Percentiles rank a stretch among this genome's conserved stretches.
Evolutionary conservation across 2,888 invertebrate species (phyloP).

Genomic region (Lycophotia porphyrea): DNA sequence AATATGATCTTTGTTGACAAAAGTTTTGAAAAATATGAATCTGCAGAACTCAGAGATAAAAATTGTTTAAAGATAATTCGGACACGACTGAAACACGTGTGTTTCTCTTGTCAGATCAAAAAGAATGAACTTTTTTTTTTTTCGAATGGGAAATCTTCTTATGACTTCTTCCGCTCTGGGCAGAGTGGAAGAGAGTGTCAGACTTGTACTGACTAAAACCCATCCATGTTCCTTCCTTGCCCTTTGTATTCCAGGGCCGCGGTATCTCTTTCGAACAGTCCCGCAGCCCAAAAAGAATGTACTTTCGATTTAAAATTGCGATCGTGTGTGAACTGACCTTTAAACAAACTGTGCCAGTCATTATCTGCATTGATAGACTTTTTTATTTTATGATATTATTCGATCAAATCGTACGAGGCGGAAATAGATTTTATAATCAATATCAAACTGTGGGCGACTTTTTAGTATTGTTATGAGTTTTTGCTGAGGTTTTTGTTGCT

Average conservation of each 20-base stretch:
- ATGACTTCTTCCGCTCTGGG: no score
- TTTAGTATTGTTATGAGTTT: conserved; percentile 38
- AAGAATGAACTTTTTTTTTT: no score
- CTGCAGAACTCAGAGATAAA: background rate
- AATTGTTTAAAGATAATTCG: background rate
- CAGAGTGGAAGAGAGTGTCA: no score
- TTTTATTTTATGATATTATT: conserved; percentile 34
- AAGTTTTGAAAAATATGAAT: background rate
- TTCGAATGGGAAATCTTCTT: no score
- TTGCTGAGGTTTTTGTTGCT: conserved; percentile 49
- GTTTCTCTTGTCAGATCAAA: no score
- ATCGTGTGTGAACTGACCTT: conserved; percentile 55
- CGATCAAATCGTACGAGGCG: conserved; percentile 21
- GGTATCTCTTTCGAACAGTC: no score
- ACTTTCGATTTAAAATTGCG: conserved; percentile 38
- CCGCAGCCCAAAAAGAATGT: background rate
- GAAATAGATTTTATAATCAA: conserved; percentile 42
- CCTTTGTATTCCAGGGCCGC: no score
- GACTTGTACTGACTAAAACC: no score
- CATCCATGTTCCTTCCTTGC: no score
- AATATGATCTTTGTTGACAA: background rate
- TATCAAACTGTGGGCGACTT: conserved; percentile 17
- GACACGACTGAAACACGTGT: background rate
- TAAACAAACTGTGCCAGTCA: conserved; percentile 35
- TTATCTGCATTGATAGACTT: conserved; percentile 20